Evolutionary conservation across 2,888 invertebrate genomes (phyloP).

Genomic region (Hirtodrosophila confusa): DNA sequence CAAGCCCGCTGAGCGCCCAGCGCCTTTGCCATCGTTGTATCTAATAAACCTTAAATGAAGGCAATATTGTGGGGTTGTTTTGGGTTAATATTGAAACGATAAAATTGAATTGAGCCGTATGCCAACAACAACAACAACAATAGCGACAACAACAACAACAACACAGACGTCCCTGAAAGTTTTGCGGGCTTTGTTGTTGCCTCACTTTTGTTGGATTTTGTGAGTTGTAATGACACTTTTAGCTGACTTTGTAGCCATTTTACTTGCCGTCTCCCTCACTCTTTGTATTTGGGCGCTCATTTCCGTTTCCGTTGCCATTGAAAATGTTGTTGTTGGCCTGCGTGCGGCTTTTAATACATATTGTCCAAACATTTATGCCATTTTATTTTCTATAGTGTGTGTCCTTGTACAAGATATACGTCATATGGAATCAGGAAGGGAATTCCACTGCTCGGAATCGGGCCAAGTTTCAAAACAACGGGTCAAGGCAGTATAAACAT

Average conservation of each 20-base stretch:
- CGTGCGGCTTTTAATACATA: constrained; percentile 77
- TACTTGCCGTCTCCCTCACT: constrained; percentile 20
- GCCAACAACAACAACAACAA: constrained; percentile 42
- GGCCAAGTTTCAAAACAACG: no score
- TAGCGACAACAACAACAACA: constrained; percentile 22
- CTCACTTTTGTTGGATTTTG: constrained; percentile 56
- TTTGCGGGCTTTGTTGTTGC: constrained; percentile 47
- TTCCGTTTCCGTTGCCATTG: constrained; percentile 69
- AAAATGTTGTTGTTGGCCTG: constrained; percentile 39
- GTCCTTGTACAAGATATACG: background rate
- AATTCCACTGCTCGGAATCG: no score
- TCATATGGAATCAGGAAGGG: no score
- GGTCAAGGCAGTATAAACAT: no score
- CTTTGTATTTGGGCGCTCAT: constrained; percentile 33
- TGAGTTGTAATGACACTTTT: constrained; percentile 80
- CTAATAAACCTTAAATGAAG: constrained; percentile 83
- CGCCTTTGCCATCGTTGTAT: constrained; percentile 56
- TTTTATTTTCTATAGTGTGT: constrained; percentile 35
- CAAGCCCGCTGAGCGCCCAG: background rate
- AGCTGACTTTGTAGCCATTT: constrained; percentile 80
- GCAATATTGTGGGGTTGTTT: constrained; percentile 83
- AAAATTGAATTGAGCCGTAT: constrained; percentile 81
- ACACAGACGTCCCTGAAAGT: constrained; percentile 70
- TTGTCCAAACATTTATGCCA: constrained; percentile 52
- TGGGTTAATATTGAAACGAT: constrained; percentile 83